Base-by-base conservation (phyloP, 2,797 vertebrate species). In the Myiothlypis coronata region DNA sequence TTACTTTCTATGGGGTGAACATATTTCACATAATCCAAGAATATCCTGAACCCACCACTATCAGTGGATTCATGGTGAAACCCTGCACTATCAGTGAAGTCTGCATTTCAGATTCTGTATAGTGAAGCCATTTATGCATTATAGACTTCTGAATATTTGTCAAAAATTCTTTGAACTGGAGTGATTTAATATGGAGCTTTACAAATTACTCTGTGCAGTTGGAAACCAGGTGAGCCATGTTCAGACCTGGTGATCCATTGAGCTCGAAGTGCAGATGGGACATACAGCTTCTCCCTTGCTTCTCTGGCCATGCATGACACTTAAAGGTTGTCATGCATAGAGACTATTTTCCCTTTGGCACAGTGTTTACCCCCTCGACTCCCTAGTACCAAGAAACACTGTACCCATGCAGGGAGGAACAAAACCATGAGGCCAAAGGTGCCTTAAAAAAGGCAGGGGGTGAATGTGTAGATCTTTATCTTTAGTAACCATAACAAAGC, bases 381-480 rank as follows among this genome's bases (percentile, higher is more conserved):
- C 52, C 57, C 52, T 39, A 28, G 26, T 55, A 83, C 17, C 39
- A 52, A 65, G 47, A 81, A 47, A 44, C 55, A 56, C 17, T n/a
- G 37, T 60, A 68, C 37, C 44, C 15, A n/a, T n/a, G 30, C 0
- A 0, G 46, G 52, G 37, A 87, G 22, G 22, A 89, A 83, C 46
- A 94, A 93, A 92, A 70, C 12, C 9, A 26, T 27, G 28, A 86
- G 35, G 65, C 34, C 69, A 63, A 70, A 72, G 32, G 30, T 82
- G 39, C 63, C 56, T 87, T 53, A 26, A 78, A 87, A 84, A 69
- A 82, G 17, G 60, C 32, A 41, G 43, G 46, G 37, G 30, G 10
- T 60, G 64, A 90, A 69, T 47, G 67, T 72, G 78, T 85, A 90
- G 83, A 93, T 95, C 75, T 67, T 76, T 93, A 89, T 90, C 93